A percentile compares a stretch with the other conserved stretches of the same genome.
Evolutionary conservation across 2,888 invertebrate genomes (phyloP).

Genomic region (Tromatobia lineatoria): DNA sequence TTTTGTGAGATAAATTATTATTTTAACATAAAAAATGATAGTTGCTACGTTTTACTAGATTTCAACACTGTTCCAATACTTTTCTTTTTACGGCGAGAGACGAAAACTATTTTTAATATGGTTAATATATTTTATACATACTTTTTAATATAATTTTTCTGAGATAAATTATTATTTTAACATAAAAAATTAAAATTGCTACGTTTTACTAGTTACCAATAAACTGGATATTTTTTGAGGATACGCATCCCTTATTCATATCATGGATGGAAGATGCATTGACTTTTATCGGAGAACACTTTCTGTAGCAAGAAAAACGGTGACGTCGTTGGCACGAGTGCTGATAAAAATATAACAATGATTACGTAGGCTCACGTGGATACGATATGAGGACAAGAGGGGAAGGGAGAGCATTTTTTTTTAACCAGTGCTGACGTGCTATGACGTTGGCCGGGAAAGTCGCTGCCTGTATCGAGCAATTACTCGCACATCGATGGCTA

Average conservation of each 20-base stretch:
- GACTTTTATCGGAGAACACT: background rate
- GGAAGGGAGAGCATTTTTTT: background rate
- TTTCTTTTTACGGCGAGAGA: too few relatives aligned
- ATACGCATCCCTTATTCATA: background rate
- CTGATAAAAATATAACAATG: constrained; percentile 10
- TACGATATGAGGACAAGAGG: background rate
- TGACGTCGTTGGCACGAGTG: background rate
- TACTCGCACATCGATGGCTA: constrained; percentile 44
- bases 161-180: too few relatives aligned
- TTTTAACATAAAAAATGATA: too few relatives aligned
- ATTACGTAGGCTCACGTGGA: background rate
- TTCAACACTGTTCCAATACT: too few relatives aligned
- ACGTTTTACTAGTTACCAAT: too few relatives aligned
- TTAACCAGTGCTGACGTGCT: background rate
- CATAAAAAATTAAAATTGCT: too few relatives aligned
- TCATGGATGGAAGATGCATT: background rate
- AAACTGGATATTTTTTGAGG: too few relatives aligned
- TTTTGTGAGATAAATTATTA: too few relatives aligned
- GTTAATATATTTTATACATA: too few relatives aligned
- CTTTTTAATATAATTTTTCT: too few relatives aligned
- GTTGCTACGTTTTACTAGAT: too few relatives aligned
- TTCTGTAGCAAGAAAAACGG: background rate
- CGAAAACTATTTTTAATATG: too few relatives aligned
- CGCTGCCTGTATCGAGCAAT: constrained; percentile 21
- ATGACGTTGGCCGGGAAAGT: constrained; percentile 1